These are phyloP conservation scores for Graphium colonna DNA, from an alignment of 2,888 invertebrate species.

Conservation along the genomic window DNA sequence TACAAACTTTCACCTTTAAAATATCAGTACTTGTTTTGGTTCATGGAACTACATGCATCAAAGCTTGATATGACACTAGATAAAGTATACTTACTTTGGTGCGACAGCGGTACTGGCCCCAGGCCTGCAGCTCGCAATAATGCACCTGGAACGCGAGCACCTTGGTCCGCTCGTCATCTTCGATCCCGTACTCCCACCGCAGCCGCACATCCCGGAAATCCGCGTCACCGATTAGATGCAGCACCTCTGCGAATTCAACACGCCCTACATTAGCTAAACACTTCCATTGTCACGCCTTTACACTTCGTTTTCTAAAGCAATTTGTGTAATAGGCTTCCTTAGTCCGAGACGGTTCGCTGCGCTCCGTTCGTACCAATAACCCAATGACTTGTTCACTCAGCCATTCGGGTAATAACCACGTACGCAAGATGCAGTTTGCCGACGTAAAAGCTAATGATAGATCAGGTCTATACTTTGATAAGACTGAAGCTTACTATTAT, in stretches of 20 bases:
- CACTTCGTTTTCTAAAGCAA: constrained; percentile 31
- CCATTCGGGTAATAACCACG: constrained; percentile 46
- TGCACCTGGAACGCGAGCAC: constrained; percentile 84
- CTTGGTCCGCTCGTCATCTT: constrained; percentile 60
- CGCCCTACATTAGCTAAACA: constrained; percentile 18
- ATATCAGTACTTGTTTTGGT: no score
- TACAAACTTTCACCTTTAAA: no score
- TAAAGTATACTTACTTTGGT: constrained; percentile 78
- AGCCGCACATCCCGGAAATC: constrained; percentile 83
- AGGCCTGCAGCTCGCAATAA: constrained; percentile 89
- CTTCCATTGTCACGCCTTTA: constrained; percentile 29
- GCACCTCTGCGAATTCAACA: constrained; percentile 69
- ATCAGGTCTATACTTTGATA: not conserved
- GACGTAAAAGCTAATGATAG: not conserved
- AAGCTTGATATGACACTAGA: no score
- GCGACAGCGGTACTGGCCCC: constrained; percentile 88
- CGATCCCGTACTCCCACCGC: constrained; percentile 80
- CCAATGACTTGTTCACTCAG: constrained; percentile 70
- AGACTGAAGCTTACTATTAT: not conserved
- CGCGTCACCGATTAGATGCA: constrained; percentile 82
- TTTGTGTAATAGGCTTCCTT: constrained; percentile 35
- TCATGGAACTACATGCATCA: no score
- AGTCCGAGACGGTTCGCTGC: constrained; percentile 43
- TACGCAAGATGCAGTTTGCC: constrained; percentile 17
- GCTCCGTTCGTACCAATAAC: constrained; percentile 66